phyloP scores from a whole-genome alignment of 2,113 vertebrate genomes.

The Chionomys nivalis region DNA sequence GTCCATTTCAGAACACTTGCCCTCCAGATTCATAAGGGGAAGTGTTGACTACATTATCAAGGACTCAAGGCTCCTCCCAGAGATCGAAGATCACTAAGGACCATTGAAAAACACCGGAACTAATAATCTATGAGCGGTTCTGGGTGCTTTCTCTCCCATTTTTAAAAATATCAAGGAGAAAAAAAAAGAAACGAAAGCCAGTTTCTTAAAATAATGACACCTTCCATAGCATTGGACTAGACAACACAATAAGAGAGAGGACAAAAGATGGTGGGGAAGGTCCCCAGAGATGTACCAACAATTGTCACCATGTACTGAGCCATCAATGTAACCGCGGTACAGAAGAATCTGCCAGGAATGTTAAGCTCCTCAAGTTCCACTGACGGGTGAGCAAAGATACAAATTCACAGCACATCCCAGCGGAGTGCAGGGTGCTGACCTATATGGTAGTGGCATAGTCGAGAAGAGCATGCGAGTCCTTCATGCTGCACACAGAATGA shows the following conservation, averaged over 20 bases:
- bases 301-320: not conserved
- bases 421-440: not conserved
- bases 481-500: not conserved
- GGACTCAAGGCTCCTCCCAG: not conserved
- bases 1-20: not conserved
- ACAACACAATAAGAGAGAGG: too few species aligned
- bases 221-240: not conserved
- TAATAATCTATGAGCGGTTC: not conserved
- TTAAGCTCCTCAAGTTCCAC: not conserved
- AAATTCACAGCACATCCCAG: not conserved
- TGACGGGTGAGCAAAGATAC: not conserved
- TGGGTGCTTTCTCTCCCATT: not conserved
- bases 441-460: too few species aligned
- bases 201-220: not conserved
- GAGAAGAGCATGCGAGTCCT: not conserved
- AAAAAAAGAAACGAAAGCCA: not conserved
- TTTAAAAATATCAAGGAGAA: not conserved
- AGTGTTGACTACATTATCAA: not conserved
- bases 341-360: too few species aligned
- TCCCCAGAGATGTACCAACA: not conserved
- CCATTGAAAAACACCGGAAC: not conserved
- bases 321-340: not conserved
- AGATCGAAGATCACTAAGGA: not conserved
- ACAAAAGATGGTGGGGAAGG: not conserved
- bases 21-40: not conserved